phyloP scores from a whole-genome alignment of 2,113 vertebrate species.

The Poeciliopsis retropinna region DNA sequence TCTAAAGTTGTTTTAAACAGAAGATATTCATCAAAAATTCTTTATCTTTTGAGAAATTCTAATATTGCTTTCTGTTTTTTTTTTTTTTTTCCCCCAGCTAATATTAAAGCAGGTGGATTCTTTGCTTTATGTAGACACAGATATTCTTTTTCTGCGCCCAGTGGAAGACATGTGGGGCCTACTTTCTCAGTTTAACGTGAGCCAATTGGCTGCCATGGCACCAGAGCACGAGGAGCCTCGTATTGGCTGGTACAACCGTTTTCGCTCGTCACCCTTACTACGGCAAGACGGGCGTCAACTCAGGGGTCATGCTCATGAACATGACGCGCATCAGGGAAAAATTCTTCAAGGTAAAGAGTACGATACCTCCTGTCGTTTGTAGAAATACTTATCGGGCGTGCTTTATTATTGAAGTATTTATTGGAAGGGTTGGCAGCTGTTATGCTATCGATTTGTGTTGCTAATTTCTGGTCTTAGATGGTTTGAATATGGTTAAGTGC shows the following conservation, averaged over 20 bases:
- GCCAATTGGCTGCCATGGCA: slow-evolving; percentile 93
- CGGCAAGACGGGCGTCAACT: slow-evolving; percentile 93
- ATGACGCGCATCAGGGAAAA: slow-evolving; percentile 93
- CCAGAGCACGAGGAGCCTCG: slow-evolving; percentile 95
- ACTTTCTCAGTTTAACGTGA: slow-evolving; percentile 87
- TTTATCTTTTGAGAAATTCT: not conserved
- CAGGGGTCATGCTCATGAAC: slow-evolving; percentile 98
- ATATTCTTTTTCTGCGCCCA: slow-evolving; percentile 93
- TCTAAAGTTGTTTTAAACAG: slow-evolving; percentile 25
- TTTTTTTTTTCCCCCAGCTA: slow-evolving; percentile 75
- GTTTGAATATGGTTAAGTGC: not conserved
- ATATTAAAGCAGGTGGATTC: slow-evolving; percentile 94
- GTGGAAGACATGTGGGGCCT: slow-evolving; percentile 94
- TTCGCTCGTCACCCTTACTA: slow-evolving; percentile 96
- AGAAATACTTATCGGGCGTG: not conserved
- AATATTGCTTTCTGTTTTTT: not conserved
- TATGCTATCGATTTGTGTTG: not conserved
- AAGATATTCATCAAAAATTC: not conserved
- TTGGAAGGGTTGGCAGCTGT: not conserved
- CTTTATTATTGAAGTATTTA: not conserved
- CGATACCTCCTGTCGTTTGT: not conserved
- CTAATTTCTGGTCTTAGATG: not conserved
- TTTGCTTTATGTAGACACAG: slow-evolving; percentile 93
- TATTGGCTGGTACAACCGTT: slow-evolving; percentile 98
- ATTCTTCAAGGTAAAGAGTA: slow-evolving; percentile 86